Conservation (phyloP, 1,140 invertebrate species). For the Euura lappo region DNA sequence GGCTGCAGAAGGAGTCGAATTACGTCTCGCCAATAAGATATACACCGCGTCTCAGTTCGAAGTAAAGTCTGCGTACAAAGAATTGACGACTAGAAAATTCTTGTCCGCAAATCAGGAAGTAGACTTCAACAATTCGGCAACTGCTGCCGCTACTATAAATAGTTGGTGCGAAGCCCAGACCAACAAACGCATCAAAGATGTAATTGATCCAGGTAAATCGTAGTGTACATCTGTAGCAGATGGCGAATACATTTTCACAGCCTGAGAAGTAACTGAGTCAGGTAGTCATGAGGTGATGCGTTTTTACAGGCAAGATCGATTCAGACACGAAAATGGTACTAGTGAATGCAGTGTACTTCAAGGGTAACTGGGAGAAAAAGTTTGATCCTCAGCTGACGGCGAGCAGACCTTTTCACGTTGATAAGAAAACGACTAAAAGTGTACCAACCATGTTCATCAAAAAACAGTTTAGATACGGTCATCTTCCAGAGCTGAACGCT, state of each 20-base stretch:
- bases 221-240: no score
- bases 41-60: slow-evolving; percentile 18
- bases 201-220: slow-evolving; percentile 56
- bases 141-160: slow-evolving; percentile 66
- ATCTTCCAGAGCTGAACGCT: slow-evolving; percentile 48
- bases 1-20: neutral
- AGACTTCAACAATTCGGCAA: slow-evolving; percentile 58
- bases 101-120: slow-evolving; percentile 56
- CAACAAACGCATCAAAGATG: slow-evolving; percentile 67
- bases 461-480: slow-evolving; percentile 48
- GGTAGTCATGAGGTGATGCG: slow-evolving; percentile 51
- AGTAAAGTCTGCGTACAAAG: slow-evolving; percentile 31
- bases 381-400: slow-evolving; percentile 69
- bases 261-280: slow-evolving; percentile 2
- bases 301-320: slow-evolving; percentile 62
- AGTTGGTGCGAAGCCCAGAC: slow-evolving; percentile 70
- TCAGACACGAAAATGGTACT: slow-evolving; percentile 69
- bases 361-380: slow-evolving; percentile 77
- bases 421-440: slow-evolving; percentile 38
- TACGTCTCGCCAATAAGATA: neutral
- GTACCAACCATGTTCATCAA: slow-evolving; percentile 63
- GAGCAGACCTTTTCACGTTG: slow-evolving; percentile 62
- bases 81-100: slow-evolving; percentile 45
- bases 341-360: slow-evolving; percentile 88
- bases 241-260: slow-evolving; percentile 34